Evolutionary conservation across 2,888 invertebrate species (phyloP), one percentile per base, ranked within the genome.

Genomic region (Chymomyza amoena): DNA sequence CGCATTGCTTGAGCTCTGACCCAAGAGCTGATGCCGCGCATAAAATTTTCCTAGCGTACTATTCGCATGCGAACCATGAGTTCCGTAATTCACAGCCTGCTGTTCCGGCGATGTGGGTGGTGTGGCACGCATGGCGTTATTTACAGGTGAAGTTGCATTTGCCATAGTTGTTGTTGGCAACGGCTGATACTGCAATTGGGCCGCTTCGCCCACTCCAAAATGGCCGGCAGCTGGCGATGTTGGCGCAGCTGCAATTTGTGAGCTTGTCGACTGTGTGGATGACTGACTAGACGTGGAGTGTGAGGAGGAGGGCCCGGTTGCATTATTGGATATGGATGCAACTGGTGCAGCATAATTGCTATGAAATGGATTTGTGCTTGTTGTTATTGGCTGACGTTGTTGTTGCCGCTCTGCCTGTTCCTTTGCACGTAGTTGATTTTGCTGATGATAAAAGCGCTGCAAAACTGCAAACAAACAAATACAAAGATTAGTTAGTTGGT

Each of bases 371-470:
- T 91, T 91, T 61, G 91, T 90, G 65, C 86, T 87, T 16, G 84
- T 75, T 62, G 69, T 15, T 61, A 16, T 50, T 66, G 73, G 54
- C 2, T 69, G 72, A 15, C 75, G 76, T 18, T 84, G 86, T 9
- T 90, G 84, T 60, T 90, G 89, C 39, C 89, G 84, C 78, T 91
- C 91, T 5, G 89, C 91, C 15, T 88, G 75, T 77, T 92, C 92
- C 71, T 89, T 94, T 78, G 95, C 93, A 75, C 95, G 93, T 79
- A 93, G 92, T 90, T 96, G 96, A 88, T 95, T 95, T 89, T 95
- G 95, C 89, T 96, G 96, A 90, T 96, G 96, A 89, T 95, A 95
- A 90, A 95, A 96, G 90, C 96, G 93, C 90, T 96, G 96, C 79
- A 96, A 92, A 70, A 96, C 95, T 91, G 61, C n/a, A 75, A 56